Base-by-base conservation (phyloP, 2,888 invertebrate genomes). In the Candidula unifasciata region DNA sequence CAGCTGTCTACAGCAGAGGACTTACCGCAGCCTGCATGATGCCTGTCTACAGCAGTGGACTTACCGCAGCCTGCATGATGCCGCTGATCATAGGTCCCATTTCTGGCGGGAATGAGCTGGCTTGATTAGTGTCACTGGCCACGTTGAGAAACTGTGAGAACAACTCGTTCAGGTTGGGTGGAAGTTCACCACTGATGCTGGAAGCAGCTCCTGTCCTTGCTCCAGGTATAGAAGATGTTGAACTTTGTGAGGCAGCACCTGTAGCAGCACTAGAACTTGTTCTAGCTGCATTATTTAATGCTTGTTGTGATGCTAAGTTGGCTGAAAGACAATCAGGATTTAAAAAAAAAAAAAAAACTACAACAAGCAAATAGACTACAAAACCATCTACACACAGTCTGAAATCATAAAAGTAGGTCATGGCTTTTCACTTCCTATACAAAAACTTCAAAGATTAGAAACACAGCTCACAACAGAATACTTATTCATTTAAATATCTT, bases 211-310 rank as follows among this genome's bases (percentile, higher is more conserved):
- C 33, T 27, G 52, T 57, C 5, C 52, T n/a, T 27, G 52, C 18
- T 27, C 68, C 0, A 24, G 54, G 24, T 52, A 97, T 96, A 88
- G 97, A 96, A 24, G 97, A 16, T 52, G 73, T 18, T 44, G 52
- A n/a, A 16, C 97, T 97, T 97, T 85, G 89, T 96, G 30, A 97
- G 33, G 33, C 33, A 13, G 33, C 24, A 8, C 37, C 37, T 21
- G 24, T 5, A 37, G 35, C 21, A 21, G 3, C 96, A 88, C 96
- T 96, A 97, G 97, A 97, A 84, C 88, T 88, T 80, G 86, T 35
- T 84, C 66, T 35, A 80, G 54, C 60, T 69, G 33, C 44, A 71
- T 37, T 81, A 27, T 52, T 73, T 27, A 52, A n/a, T n/a, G 52
- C 73, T 18, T 73, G 73, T 52, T 73, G 73, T 18, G 73, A 44